phyloP scores from a whole-genome alignment of 2,888 invertebrate genomes.

The Abrostola triplasia region DNA sequence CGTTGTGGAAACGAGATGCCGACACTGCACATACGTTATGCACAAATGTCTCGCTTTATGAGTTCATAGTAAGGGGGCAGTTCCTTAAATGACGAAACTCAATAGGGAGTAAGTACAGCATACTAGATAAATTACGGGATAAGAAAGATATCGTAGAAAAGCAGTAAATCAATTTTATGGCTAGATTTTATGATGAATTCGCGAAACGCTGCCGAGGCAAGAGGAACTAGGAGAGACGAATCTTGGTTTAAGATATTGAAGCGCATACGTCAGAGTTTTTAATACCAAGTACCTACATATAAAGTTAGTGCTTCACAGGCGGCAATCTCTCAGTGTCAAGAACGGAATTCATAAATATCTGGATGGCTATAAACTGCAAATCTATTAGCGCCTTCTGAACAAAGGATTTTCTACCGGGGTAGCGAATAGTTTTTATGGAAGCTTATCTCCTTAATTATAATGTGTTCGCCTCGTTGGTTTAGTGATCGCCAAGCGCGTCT shows the following conservation, averaged over 20 bases:
- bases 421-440: too few species aligned
- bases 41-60: too few species aligned
- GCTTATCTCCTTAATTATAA: too few species aligned
- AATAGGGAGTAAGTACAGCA: too few species aligned
- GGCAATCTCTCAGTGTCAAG: neutral
- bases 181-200: constrained; percentile 7
- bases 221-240: neutral
- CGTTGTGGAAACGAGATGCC: too few species aligned
- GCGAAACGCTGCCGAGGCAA: constrained; percentile 1
- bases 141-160: neutral
- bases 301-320: neutral
- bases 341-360: neutral
- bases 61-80: too few species aligned
- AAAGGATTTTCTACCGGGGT: too few species aligned
- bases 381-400: too few species aligned
- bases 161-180: constrained; percentile 3
- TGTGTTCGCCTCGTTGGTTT: too few species aligned
- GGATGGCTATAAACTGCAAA: neutral
- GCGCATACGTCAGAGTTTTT: neutral
- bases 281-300: neutral
- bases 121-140: neutral
- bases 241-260: neutral
- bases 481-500: too few species aligned
- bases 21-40: too few species aligned
- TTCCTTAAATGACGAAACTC: too few species aligned